Evolutionary conservation across 2,888 invertebrate genomes (phyloP).

Genomic region (Tachina fera): DNA sequence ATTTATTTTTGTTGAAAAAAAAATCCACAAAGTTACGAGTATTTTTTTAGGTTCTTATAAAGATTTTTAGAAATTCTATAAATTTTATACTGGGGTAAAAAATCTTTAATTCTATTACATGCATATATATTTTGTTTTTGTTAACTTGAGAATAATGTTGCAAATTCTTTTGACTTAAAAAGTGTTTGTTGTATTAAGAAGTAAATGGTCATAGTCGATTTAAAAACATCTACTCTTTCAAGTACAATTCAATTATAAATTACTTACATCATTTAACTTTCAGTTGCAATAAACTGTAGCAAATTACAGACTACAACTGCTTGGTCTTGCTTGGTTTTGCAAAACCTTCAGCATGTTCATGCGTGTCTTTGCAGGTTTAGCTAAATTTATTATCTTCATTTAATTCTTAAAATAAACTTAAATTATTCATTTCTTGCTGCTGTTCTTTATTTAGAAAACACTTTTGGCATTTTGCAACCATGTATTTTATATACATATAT

Average conservation of each 20-base stretch:
- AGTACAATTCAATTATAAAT: not conserved
- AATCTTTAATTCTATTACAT: too few species aligned
- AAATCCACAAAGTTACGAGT: too few species aligned
- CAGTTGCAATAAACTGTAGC: not conserved
- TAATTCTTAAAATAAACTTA: conserved; percentile 29
- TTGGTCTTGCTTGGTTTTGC: not conserved
- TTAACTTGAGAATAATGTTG: too few species aligned
- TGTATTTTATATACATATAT: not conserved
- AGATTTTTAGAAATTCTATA: too few species aligned
- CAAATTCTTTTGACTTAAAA: too few species aligned
- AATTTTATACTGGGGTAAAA: too few species aligned
- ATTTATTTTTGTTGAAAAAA: too few species aligned
- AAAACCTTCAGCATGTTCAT: not conserved
- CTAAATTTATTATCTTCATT: conserved; percentile 13
- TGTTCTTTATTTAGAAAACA: not conserved
- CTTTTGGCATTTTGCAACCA: too few species aligned
- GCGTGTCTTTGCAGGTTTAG: not conserved
- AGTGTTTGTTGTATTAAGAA: not conserved
- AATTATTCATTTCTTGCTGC: conserved; percentile 31
- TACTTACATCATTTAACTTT: not conserved
- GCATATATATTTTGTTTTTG: too few species aligned
- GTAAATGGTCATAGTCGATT: not conserved
- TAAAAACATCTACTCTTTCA: not conserved
- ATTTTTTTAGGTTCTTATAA: too few species aligned
- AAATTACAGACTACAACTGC: not conserved